These are phyloP conservation scores for Sturmia bella DNA, from an alignment of 2,888 invertebrate species.

Conservation along the genomic window DNA sequence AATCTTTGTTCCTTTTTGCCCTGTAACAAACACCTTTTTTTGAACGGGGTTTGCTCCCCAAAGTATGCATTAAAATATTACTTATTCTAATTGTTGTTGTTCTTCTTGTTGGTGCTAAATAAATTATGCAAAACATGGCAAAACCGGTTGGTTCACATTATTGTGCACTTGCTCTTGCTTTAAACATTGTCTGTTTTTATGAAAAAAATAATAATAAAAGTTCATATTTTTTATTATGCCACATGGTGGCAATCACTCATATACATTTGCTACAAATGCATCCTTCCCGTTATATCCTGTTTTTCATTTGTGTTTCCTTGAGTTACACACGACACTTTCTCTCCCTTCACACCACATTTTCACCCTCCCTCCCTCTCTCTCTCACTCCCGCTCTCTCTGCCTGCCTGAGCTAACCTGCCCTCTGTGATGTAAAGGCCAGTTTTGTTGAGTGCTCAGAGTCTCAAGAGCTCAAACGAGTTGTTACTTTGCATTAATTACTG, in stretches of 20 bases:
- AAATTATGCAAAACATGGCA: constrained; percentile 46
- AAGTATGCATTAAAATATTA: constrained; percentile 49
- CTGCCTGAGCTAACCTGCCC: not conserved
- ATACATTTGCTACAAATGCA: constrained; percentile 9
- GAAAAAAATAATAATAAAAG: constrained; percentile 13
- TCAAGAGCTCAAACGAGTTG: constrained; percentile 53
- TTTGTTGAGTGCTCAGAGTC: constrained; percentile 35
- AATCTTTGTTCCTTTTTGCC: constrained; percentile 6
- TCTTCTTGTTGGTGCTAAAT: constrained; percentile 18
- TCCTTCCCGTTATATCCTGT: not conserved
- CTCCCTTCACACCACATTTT: too few relatives aligned
- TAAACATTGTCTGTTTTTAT: constrained; percentile 15
- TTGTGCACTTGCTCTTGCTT: constrained; percentile 54
- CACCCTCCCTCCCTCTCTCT: not conserved
- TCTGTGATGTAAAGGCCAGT: not conserved
- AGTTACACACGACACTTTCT: constrained; percentile 24
- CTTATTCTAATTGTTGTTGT: constrained; percentile 10
- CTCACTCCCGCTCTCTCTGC: not conserved
- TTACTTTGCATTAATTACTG: constrained; percentile 50
- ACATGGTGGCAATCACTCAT: constrained; percentile 29
- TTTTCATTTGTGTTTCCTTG: not conserved
- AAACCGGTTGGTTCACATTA: constrained; percentile 47
- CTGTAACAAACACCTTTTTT: constrained; percentile 47
- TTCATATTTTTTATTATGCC: constrained; percentile 30
- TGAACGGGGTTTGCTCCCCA: constrained; percentile 32